Evolutionary conservation across 2,888 invertebrate genomes (phyloP).

Genomic region (Anoncus sp.): DNA sequence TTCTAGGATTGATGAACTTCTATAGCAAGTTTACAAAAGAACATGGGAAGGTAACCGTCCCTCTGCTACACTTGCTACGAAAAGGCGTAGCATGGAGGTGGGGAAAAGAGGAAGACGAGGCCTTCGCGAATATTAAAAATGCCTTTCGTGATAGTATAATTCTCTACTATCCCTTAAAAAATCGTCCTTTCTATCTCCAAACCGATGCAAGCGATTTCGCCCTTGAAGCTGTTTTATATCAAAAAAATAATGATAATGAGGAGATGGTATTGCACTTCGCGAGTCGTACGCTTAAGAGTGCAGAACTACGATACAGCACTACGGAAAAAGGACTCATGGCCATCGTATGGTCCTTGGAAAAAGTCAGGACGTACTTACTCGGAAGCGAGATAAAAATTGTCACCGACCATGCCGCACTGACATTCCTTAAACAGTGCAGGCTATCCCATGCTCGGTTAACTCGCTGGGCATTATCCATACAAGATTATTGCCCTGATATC

Average conservation of each 20-base stretch:
- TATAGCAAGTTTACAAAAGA: conserved; percentile 28
- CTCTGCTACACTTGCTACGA: conserved; percentile 40
- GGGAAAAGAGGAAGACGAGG: conserved; percentile 12
- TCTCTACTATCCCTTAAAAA: not conserved
- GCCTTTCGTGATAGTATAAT: not conserved
- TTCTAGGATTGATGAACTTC: conserved; percentile 65
- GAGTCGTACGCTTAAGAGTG: not conserved
- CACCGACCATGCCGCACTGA: not conserved
- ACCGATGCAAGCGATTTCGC: not conserved
- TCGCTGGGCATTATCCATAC: not conserved
- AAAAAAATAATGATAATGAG: not conserved
- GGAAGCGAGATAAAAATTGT: conserved; percentile 18
- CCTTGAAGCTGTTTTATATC: not conserved
- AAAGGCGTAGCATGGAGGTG: conserved; percentile 48
- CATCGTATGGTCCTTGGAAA: conserved; percentile 17
- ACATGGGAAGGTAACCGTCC: not conserved
- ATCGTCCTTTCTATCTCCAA: not conserved
- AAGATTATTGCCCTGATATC: not conserved
- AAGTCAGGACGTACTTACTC: conserved; percentile 35
- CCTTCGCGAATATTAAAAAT: conserved; percentile 13
- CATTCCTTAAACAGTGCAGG: not conserved
- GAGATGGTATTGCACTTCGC: not conserved
- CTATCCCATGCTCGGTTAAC: not conserved
- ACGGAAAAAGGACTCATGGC: conserved; percentile 49
- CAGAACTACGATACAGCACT: conserved; percentile 19